Percentiles rank a stretch among this genome's conserved stretches.
phyloP scores from a whole-genome alignment of 2,113 vertebrate genomes.

The Anthoscopus minutus region DNA sequence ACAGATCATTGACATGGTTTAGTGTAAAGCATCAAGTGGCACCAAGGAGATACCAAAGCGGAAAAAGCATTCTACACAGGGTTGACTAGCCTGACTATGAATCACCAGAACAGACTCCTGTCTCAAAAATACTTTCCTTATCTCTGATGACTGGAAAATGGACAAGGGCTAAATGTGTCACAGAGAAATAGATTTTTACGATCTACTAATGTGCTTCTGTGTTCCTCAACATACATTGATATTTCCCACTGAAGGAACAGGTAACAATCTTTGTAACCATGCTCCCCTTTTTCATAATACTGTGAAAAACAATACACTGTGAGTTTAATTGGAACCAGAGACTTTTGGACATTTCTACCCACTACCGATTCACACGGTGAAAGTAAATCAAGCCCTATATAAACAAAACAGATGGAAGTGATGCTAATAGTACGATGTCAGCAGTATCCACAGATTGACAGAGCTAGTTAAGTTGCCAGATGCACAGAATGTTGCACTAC shows the following conservation, averaged over 20 bases:
- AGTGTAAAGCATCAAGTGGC: not conserved
- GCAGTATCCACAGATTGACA: slow-evolving; percentile 83
- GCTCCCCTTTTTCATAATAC: slow-evolving; percentile 40
- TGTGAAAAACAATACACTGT: slow-evolving; percentile 40
- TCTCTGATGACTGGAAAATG: not conserved
- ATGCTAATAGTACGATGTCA: slow-evolving; percentile 81
- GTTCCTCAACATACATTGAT: not conserved
- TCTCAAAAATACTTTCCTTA: not conserved
- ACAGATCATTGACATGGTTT: fast-evolving
- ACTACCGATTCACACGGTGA: slow-evolving; percentile 70
- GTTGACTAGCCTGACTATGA: not conserved
- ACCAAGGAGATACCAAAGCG: not conserved
- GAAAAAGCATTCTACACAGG: not conserved
- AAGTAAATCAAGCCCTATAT: slow-evolving; percentile 78
- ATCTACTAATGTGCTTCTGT: not conserved
- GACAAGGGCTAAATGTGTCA: not conserved
- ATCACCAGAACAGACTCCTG: not conserved
- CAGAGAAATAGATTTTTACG: not conserved
- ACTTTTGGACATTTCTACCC: slow-evolving; percentile 70
- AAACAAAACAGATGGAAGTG: slow-evolving; percentile 82
- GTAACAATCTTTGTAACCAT: slow-evolving; percentile 23
- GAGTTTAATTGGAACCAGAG: slow-evolving; percentile 67
- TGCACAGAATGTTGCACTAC: slow-evolving; percentile 84
- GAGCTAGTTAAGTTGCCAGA: slow-evolving; percentile 79
- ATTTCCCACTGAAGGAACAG: not conserved